phyloP scores from a whole-genome alignment of 1,140 invertebrate species.

The Aplysia californica region DNA sequence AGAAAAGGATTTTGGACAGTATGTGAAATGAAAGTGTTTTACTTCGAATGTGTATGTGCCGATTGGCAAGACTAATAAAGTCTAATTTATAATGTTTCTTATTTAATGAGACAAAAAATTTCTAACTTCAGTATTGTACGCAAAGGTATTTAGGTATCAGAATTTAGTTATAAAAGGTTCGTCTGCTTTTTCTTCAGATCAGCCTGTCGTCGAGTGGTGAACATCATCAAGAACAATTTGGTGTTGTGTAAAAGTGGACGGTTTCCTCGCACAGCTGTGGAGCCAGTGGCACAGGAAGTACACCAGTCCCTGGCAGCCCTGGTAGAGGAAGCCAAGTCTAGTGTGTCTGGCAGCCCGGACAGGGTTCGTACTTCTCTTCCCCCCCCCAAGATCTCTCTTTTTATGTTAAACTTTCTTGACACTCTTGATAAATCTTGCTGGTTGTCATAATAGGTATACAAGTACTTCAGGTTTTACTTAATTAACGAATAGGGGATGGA shows the following conservation, averaged over 20 bases:
- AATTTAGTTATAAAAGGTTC: no score
- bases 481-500: no score
- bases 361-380: conserved; percentile 7
- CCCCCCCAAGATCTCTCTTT: no score
- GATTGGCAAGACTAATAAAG: background rate
- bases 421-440: background rate
- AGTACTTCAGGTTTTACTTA: no score
- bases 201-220: conserved; percentile 9
- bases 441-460: background rate
- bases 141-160: no score
- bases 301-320: background rate
- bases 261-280: conserved; percentile 5
- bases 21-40: no score
- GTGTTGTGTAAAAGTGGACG: conserved; percentile 14
- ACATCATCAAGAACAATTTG: conserved; percentile 16
- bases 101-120: background rate
- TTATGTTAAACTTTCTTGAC: background rate
- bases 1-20: background rate
- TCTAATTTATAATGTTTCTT: background rate
- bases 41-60: background rate
- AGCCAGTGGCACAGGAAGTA: background rate
- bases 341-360: background rate
- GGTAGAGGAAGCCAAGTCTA: background rate
- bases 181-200: background rate
- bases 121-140: background rate